A percentile compares a stretch with the other conserved stretches of the same genome.
Conservation (phyloP, 2,113 vertebrate genomes). For the Pteruthius melanotis region DNA sequence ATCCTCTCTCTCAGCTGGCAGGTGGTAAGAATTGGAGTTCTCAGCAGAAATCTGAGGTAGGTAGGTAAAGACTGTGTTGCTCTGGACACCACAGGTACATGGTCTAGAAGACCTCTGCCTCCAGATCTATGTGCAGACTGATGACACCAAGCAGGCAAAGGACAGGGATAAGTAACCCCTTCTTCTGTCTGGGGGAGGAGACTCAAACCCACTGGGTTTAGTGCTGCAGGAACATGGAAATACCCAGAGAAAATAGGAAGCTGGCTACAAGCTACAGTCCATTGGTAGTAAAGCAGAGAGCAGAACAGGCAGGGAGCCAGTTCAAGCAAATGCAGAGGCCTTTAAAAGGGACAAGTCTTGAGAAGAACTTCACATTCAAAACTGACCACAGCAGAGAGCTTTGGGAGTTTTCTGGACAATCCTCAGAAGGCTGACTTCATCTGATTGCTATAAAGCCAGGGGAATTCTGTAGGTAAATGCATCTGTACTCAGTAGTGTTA, state of each 20-base stretch:
- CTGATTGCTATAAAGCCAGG: background rate
- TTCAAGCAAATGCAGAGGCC: background rate
- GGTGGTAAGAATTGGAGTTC: background rate
- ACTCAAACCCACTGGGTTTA: background rate
- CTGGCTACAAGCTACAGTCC: background rate
- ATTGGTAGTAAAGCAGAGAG: background rate
- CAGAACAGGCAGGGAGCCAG: background rate
- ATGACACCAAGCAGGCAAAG: background rate
- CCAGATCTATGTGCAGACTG: background rate
- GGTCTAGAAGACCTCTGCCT: background rate
- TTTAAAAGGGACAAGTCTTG: background rate
- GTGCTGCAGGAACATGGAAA: background rate
- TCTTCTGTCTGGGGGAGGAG: background rate
- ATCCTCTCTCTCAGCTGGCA: background rate
- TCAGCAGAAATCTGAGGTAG: background rate
- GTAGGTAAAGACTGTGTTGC: background rate
- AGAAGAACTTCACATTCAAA: background rate
- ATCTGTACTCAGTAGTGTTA: background rate
- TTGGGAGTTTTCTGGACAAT: background rate
- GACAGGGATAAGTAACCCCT: background rate
- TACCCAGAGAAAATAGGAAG: background rate
- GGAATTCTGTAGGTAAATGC: background rate
- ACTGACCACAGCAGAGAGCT: background rate
- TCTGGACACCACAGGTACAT: background rate
- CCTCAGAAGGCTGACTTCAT: background rate